phyloP scores from a whole-genome alignment of 2,888 invertebrate genomes.

The Cantharis rufa region DNA sequence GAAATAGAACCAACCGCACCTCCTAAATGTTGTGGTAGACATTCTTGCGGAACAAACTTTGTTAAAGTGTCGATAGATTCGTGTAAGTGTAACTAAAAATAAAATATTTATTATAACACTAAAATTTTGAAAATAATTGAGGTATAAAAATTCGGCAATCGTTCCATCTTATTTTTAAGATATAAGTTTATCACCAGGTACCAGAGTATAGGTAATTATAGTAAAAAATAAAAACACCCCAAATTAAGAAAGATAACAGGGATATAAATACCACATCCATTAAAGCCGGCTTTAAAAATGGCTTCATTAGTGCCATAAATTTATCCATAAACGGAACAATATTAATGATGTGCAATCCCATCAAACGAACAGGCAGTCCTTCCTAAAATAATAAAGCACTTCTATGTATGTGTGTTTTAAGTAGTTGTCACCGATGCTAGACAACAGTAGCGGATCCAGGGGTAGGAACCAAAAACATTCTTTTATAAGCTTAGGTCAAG shows the following conservation, averaged over 20 bases:
- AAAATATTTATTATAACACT: background rate
- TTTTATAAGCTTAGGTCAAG: too few relatives aligned
- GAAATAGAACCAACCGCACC: slow-evolving; percentile 32
- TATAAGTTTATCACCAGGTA: too few relatives aligned
- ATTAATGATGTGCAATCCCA: slow-evolving; percentile 72
- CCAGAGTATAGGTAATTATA: too few relatives aligned
- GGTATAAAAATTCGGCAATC: too few relatives aligned
- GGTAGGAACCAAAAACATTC: too few relatives aligned
- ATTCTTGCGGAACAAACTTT: slow-evolving; percentile 38
- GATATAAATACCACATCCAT: slow-evolving; percentile 34
- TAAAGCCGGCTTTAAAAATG: slow-evolving; percentile 73
- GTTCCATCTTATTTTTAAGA: too few relatives aligned
- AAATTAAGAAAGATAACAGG: too few relatives aligned
- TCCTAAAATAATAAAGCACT: slow-evolving; percentile 29
- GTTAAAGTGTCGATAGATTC: slow-evolving; percentile 35
- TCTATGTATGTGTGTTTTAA: too few relatives aligned
- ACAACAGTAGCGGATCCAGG: too few relatives aligned
- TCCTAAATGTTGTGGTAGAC: slow-evolving; percentile 38
- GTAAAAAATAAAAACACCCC: too few relatives aligned
- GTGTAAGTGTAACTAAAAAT: background rate
- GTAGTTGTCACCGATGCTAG: too few relatives aligned
- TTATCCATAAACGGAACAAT: slow-evolving; percentile 72
- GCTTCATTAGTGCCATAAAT: slow-evolving; percentile 68
- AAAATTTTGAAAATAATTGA: too few relatives aligned
- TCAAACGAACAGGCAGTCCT: slow-evolving; percentile 65